Percentiles rank a stretch among this genome's conserved stretches.
phyloP scores from a whole-genome alignment of 2,888 invertebrate species.

The Drosophila mulleri region DNA sequence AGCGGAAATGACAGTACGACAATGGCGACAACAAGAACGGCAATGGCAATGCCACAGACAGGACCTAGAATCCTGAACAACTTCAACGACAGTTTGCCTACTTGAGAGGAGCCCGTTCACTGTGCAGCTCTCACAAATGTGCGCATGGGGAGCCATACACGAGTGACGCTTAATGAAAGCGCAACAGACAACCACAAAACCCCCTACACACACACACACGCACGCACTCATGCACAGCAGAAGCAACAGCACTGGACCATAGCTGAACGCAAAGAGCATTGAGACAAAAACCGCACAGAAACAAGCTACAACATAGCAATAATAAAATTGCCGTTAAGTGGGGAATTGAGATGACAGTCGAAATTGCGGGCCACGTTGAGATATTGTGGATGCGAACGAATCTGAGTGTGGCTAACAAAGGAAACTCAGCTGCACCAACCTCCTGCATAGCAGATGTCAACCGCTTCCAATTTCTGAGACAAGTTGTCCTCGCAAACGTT shows the following conservation, averaged over 20 bases:
- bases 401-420: not conserved
- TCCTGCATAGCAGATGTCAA: slow-evolving; percentile 11
- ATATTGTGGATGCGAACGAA: not conserved
- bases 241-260: slow-evolving; percentile 48
- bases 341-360: slow-evolving; percentile 65
- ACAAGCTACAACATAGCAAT: slow-evolving; percentile 62
- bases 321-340: slow-evolving; percentile 74
- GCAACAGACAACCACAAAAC: slow-evolving; percentile 62
- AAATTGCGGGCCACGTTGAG: slow-evolving; percentile 6
- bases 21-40: slow-evolving; percentile 68
- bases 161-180: slow-evolving; percentile 79
- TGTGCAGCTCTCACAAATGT: slow-evolving; percentile 51
- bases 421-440: slow-evolving; percentile 2
- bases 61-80: slow-evolving; percentile 24
- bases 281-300: slow-evolving; percentile 26
- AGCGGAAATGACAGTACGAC: slow-evolving; percentile 78
- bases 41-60: slow-evolving; percentile 71
- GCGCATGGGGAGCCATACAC: slow-evolving; percentile 72
- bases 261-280: slow-evolving; percentile 26
- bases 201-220: slow-evolving; percentile 11
- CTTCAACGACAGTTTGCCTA: slow-evolving; percentile 60
- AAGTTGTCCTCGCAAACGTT: slow-evolving; percentile 4
- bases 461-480: slow-evolving; percentile 6
- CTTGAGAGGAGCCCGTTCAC: slow-evolving; percentile 46
- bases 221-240: not conserved